phyloP scores from a whole-genome alignment of 2,113 vertebrate genomes.

The Emydocephalus ijimae region DNA sequence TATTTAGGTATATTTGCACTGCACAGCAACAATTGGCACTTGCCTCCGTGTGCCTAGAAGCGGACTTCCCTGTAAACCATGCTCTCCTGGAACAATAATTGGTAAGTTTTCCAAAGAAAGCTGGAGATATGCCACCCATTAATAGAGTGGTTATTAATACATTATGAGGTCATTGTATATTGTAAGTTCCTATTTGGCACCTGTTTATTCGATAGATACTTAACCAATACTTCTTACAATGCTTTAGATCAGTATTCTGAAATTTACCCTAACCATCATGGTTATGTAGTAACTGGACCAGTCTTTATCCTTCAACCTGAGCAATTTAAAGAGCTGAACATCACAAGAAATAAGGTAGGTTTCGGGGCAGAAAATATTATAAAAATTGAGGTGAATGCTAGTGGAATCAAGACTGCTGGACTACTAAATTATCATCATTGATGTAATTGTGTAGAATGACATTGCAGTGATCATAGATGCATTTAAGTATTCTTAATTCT shows the following conservation, averaged over 20 bases:
- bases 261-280: constrained; percentile 6
- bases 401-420: not conserved
- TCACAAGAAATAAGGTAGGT: constrained; percentile 33
- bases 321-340: constrained; percentile 15
- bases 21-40: constrained; percentile 14
- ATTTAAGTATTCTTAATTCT: not conserved
- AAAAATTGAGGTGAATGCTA: not conserved
- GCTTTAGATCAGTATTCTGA: constrained; percentile 25
- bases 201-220: not conserved
- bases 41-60: not conserved
- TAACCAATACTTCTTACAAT: constrained; percentile 18
- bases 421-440: too few species aligned
- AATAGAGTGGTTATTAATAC: not conserved
- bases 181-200: not conserved
- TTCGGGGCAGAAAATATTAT: not conserved
- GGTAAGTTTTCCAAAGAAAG: constrained; percentile 14
- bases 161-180: not conserved
- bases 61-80: constrained; percentile 10
- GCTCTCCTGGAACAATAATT: not conserved
- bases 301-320: constrained; percentile 38
- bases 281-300: constrained; percentile 55
- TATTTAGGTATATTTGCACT: constrained; percentile 35
- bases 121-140: not conserved
- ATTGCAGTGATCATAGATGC: not conserved
- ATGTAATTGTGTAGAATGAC: not conserved